Conservation (phyloP, 2,888 invertebrate genomes). For the Heliconius erato region DNA sequence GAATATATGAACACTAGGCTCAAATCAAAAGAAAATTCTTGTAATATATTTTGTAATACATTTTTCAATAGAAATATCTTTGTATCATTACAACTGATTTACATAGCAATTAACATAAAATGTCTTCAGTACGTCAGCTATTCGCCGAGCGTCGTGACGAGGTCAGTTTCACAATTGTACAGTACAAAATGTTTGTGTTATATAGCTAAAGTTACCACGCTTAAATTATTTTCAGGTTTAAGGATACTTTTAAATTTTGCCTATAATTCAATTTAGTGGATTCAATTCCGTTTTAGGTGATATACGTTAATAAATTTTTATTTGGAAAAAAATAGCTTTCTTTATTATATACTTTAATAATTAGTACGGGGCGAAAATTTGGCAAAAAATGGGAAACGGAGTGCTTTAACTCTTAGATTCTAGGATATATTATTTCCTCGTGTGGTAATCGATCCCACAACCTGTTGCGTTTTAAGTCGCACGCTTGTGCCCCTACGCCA, state of each 20-base stretch:
- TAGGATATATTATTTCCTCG: no score
- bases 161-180: not conserved
- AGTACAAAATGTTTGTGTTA: not conserved
- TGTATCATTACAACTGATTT: conserved; percentile 6
- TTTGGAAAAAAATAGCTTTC: not conserved
- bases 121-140: not conserved
- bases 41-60: no score
- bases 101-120: not conserved
- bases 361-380: not conserved
- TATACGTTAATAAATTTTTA: no score
- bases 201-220: no score
- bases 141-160: not conserved
- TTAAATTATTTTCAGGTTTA: not conserved
- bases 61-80: not conserved
- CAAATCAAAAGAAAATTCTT: not conserved
- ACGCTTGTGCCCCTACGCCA: no score
- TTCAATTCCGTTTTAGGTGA: no score
- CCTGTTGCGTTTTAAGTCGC: no score
- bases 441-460: no score
- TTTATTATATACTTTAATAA: not conserved
- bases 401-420: no score
- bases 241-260: no score
- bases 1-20: not conserved
- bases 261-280: no score
- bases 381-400: no score